Evolutionary conservation across 1,140 invertebrate species (phyloP), one percentile per base, ranked within the genome.

Genomic region (Euura saliciscinereae): DNA sequence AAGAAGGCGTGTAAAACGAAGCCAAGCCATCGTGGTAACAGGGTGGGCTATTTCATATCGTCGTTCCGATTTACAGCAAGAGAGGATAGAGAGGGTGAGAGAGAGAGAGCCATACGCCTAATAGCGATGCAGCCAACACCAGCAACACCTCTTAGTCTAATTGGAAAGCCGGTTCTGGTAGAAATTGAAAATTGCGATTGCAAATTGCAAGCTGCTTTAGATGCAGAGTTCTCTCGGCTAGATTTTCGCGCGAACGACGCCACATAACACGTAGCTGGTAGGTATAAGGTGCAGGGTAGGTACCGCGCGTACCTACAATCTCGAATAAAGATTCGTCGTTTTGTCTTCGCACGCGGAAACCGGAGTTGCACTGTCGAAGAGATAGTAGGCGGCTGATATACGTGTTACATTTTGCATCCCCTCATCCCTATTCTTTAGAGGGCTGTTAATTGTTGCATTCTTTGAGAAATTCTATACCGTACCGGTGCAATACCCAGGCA

Each of bases 141-240:
- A 78, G 80, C 79, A 81, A 82, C 84, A 83, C 86, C 85, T 86
- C 84, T 87, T 87, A 86, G 86, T 86, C 86, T 86, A 87, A 86
- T 87, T 87, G 86, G 86, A 86, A 87, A 86, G 86, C 86, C 84
- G 84, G 51, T 59, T 59, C 51, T 59, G 51, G 82, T 81, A 83
- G 84, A 86, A 87, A 87, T 87, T 87, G 86, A 86, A 87, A 87
- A 87, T 87, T 86, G 86, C 82, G 84, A 87, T 87, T 84, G 84
- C 85, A 83, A 86, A 86, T 86, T 86, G 84, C 85, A 82, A 85
- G 86, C 84, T 85, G 86, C 83, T 85, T 84, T 83, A 78, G 78
- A 72, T 77, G 73, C 75, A 74, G 72, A n/a, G 13, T 59, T n/a
- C 51, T 59, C 51, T 59, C 51, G 51, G 8, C 8, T 8, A 59